These are phyloP conservation scores for Akabosia matsudoensis DNA, from an alignment of 1,140 invertebrate genomes.

Conservation along the genomic window DNA sequence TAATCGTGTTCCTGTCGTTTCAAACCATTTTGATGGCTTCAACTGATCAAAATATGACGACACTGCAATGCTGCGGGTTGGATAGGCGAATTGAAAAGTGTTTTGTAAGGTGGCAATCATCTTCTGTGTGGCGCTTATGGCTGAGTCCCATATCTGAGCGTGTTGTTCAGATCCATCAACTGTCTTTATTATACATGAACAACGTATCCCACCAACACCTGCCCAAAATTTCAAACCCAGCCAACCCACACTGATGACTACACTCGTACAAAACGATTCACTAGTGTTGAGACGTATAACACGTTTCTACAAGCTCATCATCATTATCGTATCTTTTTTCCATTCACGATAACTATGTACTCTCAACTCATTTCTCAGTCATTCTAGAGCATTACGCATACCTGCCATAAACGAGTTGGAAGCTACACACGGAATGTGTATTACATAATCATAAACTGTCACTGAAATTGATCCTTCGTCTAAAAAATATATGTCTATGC, in stretches of 20 bases:
- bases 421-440: background rate
- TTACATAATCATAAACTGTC: background rate
- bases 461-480: background rate
- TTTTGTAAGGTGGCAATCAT: background rate
- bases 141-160: background rate
- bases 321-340: background rate
- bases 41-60: too few species aligned
- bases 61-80: background rate
- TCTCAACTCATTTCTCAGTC: background rate
- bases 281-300: background rate
- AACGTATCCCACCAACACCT: background rate
- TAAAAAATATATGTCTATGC: too few species aligned
- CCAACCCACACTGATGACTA: background rate
- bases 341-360: background rate
- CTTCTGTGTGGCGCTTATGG: background rate
- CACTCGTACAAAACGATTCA: background rate
- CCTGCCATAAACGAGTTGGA: conserved; percentile 26
- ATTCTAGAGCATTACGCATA: conserved; percentile 11
- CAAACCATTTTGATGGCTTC: too few species aligned
- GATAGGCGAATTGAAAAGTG: background rate
- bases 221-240: background rate
- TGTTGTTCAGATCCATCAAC: conserved; percentile 7
- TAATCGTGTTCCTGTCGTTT: too few species aligned
- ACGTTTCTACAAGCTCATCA: background rate
- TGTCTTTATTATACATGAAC: conserved; percentile 13